A percentile compares a stretch with the other conserved stretches of the same genome.
phyloP scores from a whole-genome alignment of 1,140 invertebrate species.

The Formica exsecta region DNA sequence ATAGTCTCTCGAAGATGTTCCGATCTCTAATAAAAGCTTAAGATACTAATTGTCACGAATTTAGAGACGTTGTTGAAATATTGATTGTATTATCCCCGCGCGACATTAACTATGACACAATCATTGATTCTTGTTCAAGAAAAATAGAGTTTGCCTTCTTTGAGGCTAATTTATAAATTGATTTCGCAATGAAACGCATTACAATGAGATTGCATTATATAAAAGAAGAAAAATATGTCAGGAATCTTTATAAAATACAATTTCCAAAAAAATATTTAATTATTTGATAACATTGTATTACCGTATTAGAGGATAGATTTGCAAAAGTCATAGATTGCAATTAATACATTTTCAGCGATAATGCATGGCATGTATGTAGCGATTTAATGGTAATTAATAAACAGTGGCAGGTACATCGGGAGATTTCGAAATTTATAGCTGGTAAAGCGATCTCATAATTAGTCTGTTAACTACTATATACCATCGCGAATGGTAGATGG shows the following conservation, averaged over 20 bases:
- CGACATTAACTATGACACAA: neutral
- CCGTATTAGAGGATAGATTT: neutral
- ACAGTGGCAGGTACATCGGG: conserved; percentile 30
- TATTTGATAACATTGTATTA: neutral
- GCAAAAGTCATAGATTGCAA: neutral
- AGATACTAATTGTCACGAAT: conserved; percentile 81
- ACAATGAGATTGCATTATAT: neutral
- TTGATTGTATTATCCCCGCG: conserved; percentile 25
- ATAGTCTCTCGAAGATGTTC: conserved; percentile 77
- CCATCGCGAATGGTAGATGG: conserved; percentile 55
- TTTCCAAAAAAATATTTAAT: neutral
- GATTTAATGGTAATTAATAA: conserved; percentile 65
- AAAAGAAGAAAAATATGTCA: neutral
- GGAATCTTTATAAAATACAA: neutral
- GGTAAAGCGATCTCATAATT: conserved; percentile 78
- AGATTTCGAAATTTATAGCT: conserved; percentile 62
- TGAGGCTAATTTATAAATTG: neutral
- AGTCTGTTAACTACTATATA: conserved; percentile 75
- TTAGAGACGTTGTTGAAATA: conserved; percentile 27
- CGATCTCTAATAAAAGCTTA: conserved; percentile 81
- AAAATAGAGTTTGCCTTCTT: neutral
- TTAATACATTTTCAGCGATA: conserved; percentile 38
- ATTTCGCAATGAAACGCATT: neutral
- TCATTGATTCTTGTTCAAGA: neutral
- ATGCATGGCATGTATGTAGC: neutral